Evolutionary conservation across 1,140 invertebrate genomes (phyloP), one percentile per base, ranked within the genome.

Genomic region (Orchestia grillus): DNA sequence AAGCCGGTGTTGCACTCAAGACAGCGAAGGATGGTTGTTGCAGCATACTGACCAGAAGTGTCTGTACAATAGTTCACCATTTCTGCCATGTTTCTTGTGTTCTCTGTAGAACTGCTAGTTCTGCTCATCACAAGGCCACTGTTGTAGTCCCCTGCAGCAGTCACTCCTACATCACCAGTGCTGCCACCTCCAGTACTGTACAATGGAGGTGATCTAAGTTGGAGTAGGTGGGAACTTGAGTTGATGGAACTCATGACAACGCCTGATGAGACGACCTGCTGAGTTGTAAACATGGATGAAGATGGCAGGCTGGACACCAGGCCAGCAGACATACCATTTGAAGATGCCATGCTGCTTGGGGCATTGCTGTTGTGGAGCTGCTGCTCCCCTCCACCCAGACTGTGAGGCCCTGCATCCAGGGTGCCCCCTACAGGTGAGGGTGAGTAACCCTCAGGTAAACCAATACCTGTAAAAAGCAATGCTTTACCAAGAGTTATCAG

Each of bases 1-100:
- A 94, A 94, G 44, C 43, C 92, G 28, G 44, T 94, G 44, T 44
- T 45, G 92, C 92, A 94, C 92, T 45, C 23, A 11, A 45, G 92
- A 44, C 92, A 94, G 43, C 44, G 92, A 11, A 45, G 92, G 92
- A 94, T 47, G 11, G 92, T 11, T 28, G 88, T 90, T 43, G 88
- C 36, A 15, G 88, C 36, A 36, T 42, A 90, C 41, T 41, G n/a
- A 90, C 88, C 88, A 1, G 88, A 8, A 4, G 28, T 11, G 36
- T 90, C 88, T 42, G 88, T 42, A 11, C 41, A 42, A 41, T 90
- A 90, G 43, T 28, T 90, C 41, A 90, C 41, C 88, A 90, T 90
- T 11, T 90, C 88, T 4, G n/a, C 15, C n/a, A 90, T 90, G 36
- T 90, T 90, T 90, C 88, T 90, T 4, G 41, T 4, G 88, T 90